A percentile compares a stretch with the other conserved stretches of the same genome.
phyloP scores from a whole-genome alignment of 2,113 vertebrate genomes.

The Galeopterus variegatus region DNA sequence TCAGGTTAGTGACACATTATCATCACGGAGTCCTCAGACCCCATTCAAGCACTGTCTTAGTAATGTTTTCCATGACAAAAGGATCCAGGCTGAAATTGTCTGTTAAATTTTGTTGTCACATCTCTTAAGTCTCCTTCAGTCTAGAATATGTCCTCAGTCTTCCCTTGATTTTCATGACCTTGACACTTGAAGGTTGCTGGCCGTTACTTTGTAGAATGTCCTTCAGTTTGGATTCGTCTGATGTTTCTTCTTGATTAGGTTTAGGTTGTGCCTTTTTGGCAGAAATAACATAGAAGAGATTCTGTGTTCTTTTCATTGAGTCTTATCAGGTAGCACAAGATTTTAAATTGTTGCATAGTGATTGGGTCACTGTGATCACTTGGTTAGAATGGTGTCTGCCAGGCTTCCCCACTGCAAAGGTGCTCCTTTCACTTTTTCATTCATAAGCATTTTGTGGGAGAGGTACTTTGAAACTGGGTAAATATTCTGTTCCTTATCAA shows the following conservation, averaged over 20 bases:
- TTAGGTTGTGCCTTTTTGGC: background rate
- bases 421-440: conserved; percentile 27
- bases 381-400: background rate
- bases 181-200: background rate
- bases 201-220: background rate
- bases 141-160: background rate
- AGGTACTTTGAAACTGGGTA: background rate
- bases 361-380: background rate
- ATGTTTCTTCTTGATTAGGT: background rate
- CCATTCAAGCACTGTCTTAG: background rate
- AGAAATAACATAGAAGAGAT: background rate
- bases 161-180: background rate
- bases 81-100: background rate
- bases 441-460: background rate
- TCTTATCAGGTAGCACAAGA: background rate
- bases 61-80: background rate
- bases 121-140: background rate
- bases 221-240: background rate
- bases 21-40: background rate
- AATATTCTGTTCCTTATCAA: background rate
- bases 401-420: background rate
- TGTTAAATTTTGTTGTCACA: background rate
- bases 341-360: background rate
- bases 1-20: background rate
- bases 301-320: background rate